phyloP scores from a whole-genome alignment of 2,797 vertebrate species.

The Numenius phaeopus region DNA sequence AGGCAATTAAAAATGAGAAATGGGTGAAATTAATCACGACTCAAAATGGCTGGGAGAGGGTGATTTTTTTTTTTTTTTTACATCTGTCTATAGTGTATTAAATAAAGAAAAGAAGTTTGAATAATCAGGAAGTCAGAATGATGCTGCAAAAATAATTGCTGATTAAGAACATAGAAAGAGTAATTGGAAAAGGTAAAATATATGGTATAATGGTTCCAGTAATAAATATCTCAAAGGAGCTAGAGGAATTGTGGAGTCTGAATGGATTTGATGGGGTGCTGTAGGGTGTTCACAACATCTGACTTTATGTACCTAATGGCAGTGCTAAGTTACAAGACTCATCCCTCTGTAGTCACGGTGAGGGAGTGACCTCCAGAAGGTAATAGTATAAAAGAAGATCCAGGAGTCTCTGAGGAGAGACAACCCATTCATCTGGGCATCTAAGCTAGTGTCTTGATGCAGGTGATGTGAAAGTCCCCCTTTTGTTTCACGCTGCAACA shows the following conservation, averaged over 20 bases:
- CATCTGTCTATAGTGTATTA: not conserved
- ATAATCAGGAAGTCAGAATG: not conserved
- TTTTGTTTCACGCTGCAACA: not conserved
- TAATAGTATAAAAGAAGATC: not conserved
- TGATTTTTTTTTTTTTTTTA: not conserved
- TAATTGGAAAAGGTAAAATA: not conserved
- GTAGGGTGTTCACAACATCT: not conserved
- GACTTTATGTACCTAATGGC: not conserved
- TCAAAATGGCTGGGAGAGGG: not conserved
- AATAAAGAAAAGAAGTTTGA: not conserved
- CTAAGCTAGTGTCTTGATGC: not conserved
- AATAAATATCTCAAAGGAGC: not conserved
- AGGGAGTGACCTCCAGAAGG: not conserved
- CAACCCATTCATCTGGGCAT: not conserved
- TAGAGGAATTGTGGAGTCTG: not conserved
- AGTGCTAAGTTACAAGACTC: not conserved
- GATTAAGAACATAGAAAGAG: not conserved
- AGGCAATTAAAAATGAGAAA: slow-evolving; percentile 48
- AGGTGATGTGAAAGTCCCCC: not conserved
- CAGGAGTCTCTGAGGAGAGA: not conserved
- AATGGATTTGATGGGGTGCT: not conserved
- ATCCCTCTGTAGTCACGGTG: not conserved
- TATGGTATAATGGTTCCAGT: not conserved
- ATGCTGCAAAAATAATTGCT: slow-evolving; percentile 8
- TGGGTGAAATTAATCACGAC: not conserved